Evolutionary conservation across 2,113 vertebrate genomes (phyloP).

Genomic region (Carollia perspicillata): DNA sequence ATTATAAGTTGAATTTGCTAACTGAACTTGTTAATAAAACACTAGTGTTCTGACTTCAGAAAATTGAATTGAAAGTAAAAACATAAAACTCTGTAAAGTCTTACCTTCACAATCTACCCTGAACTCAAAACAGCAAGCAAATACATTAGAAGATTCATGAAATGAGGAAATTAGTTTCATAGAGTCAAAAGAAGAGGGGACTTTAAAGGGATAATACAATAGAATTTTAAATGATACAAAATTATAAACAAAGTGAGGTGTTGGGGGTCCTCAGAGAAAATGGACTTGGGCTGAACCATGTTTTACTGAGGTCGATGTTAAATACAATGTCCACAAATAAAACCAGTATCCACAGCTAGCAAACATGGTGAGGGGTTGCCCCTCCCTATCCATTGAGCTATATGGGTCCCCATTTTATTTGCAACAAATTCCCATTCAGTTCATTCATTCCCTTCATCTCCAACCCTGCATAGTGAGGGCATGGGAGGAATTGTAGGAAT

Average conservation of each 20-base stretch:
- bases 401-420: not conserved
- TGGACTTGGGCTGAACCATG: too few relatives aligned
- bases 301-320: not conserved
- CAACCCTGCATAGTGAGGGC: not conserved
- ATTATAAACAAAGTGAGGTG: not conserved
- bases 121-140: not conserved
- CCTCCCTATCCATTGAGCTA: not conserved
- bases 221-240: not conserved
- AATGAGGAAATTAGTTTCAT: not conserved
- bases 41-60: not conserved
- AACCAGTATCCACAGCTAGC: not conserved
- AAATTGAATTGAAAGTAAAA: constrained; percentile 4
- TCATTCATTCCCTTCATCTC: not conserved
- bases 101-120: not conserved
- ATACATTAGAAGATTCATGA: not conserved
- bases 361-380: not conserved
- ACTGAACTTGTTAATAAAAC: not conserved
- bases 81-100: not conserved
- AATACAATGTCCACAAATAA: not conserved
- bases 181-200: accelerated
- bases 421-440: not conserved
- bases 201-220: not conserved
- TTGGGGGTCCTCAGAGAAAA: not conserved
- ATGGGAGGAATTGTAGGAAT: not conserved
- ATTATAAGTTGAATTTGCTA: not conserved